Conservation (phyloP, 2,797 vertebrate species). For the Pteronotus mesoamericanus region DNA sequence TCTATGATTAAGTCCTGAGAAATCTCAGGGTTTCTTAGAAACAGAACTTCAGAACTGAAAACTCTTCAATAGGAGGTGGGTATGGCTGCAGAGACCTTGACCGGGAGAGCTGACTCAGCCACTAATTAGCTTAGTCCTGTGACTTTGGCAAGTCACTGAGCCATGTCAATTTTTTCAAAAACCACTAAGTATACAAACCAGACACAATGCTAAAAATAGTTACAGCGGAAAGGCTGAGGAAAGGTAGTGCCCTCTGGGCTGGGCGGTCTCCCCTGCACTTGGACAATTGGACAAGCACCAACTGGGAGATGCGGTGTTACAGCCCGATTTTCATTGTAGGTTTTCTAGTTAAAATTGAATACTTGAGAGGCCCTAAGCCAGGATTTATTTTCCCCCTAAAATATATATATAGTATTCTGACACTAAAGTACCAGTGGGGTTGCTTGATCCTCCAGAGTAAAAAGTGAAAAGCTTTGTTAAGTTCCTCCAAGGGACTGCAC, state of each 20-base stretch:
- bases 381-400: not conserved
- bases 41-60: not conserved
- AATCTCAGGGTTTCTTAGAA: not conserved
- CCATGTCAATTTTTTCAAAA: not conserved
- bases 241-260: not conserved
- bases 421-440: not conserved
- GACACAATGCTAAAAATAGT: not conserved
- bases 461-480: not conserved
- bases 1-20: not conserved
- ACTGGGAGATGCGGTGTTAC: not conserved
- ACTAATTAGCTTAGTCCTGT: not conserved
- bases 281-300: not conserved
- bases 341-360: constrained; percentile 25
- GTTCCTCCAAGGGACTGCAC: not conserved
- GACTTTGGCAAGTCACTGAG: not conserved
- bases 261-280: not conserved
- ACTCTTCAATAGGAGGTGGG: not conserved
- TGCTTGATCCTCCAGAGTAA: not conserved
- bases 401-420: not conserved
- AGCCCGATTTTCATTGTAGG: not conserved
- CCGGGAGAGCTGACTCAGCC: too few relatives aligned
- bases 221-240: not conserved
- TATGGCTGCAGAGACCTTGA: not conserved
- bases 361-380: not conserved
- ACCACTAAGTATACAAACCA: not conserved